Conservation (phyloP, 2,797 vertebrate genomes). For the Xiphorhynchus erythropygius region DNA sequence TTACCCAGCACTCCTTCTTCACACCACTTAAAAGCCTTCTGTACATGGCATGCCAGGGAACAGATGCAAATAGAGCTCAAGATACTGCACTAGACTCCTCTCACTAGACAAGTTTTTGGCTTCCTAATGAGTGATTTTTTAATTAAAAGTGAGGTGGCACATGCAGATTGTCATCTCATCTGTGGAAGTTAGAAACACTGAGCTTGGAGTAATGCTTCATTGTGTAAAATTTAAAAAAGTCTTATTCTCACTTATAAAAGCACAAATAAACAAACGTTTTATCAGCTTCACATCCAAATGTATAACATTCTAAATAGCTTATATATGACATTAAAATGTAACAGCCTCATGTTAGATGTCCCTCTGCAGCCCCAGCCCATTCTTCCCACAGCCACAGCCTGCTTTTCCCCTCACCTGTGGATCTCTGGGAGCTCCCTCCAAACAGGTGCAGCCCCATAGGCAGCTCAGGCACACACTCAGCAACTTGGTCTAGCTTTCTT, state of each 20-base stretch:
- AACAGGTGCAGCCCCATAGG: not conserved
- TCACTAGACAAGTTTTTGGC: not conserved
- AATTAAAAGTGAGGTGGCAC: not conserved
- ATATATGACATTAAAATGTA: not conserved
- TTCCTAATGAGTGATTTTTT: not conserved
- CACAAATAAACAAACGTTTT: not conserved
- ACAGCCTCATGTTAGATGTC: not conserved
- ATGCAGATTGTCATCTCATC: not conserved
- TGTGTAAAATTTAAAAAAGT: not conserved
- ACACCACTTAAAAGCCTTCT: not conserved
- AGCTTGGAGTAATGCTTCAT: not conserved
- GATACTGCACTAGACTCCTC: not conserved
- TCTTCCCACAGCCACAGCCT: not conserved
- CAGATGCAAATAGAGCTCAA: not conserved
- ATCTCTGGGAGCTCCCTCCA: not conserved
- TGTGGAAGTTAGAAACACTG: not conserved
- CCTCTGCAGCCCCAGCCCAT: not conserved
- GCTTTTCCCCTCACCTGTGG: not conserved
- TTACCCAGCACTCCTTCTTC: not conserved
- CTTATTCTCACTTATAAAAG: not conserved
- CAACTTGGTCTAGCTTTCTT: not conserved
- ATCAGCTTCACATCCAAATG: not conserved
- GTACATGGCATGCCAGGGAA: fast-evolving
- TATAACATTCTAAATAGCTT: not conserved
- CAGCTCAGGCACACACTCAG: not conserved